Percentiles rank a stretch among this genome's conserved stretches.
These are phyloP conservation scores for Xenopus tropicalis DNA, from an alignment of 2,113 vertebrate genomes.

Conservation along the genomic window UCB_Xtro_10.0 CM004446.2:146650001-146650500, in stretches of 20 bases:
- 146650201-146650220: constrained; percentile 3
- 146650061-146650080: constrained; percentile 30
- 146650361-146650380: too few relatives aligned
- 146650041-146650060: constrained; percentile 34
- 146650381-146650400: too few relatives aligned
- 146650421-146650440: too few relatives aligned
- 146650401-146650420: too few relatives aligned
- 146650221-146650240: constrained; percentile 2
- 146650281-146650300: too few relatives aligned
- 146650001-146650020: constrained; percentile 37
- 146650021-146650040: constrained; percentile 26
- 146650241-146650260: not conserved
- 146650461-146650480: too few relatives aligned
- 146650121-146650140: constrained; percentile 10
- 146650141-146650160: constrained; percentile 27
- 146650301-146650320: too few relatives aligned
- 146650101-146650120: not conserved
- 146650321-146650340: too few relatives aligned
- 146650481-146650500: too few relatives aligned
- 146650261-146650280: constrained; percentile 7
- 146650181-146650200: not conserved
- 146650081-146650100: constrained; percentile 2
- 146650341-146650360: too few relatives aligned
- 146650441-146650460: too few relatives aligned
- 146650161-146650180: not conserved